Base-by-base conservation (phyloP, 2,113 vertebrate genomes). In the Cottus gobio region DNA sequence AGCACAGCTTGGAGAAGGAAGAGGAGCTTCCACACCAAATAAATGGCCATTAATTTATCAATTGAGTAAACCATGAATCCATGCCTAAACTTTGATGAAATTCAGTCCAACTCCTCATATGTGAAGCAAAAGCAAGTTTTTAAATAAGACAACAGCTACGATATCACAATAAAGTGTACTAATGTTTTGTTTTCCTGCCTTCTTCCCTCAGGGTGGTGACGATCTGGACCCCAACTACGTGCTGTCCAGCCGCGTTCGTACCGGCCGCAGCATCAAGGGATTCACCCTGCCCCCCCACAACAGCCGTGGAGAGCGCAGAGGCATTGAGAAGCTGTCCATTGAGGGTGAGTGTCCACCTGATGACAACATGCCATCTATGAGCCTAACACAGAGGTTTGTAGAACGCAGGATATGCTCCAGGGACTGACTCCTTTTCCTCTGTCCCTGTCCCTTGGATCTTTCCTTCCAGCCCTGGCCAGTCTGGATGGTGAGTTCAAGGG, bases 141-240 rank as follows among this genome's bases (percentile, higher is more conserved):
- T 44, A 26, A 44, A 26, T 65, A 11, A 4, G 18, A 61, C n/a
- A 9, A 15, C 8, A 9, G 26, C 37, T 58, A 1, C 4, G 24
- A 18, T 36, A 44, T 28, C 16, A 13, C 28, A 31, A 58, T 36
- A 26, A 67, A 9, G 15, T 26, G 7, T 48, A 3, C 2, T 31
- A 31, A 31, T 56, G 18, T 57, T 56, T 30, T 63, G 44, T 63
- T 56, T 42, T 62, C 37, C 56, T 42, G 22, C 5, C 15, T 26
- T 1, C 2, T 5, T 24, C 11, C 12, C 0, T 5, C 83, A 97
- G 97, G 97, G 97, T 2, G 97, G 97, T 54, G 96, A 97, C 0
- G 97, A 98, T 85, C 92, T 98, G 90, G 97, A 98, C 94, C 94
- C 96, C 89, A 93, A 96, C 95, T 98, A 98, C 0, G 97, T 98